Conservation (phyloP, 2,113 vertebrate genomes). For the Gasterosteus nipponicus region DNA sequence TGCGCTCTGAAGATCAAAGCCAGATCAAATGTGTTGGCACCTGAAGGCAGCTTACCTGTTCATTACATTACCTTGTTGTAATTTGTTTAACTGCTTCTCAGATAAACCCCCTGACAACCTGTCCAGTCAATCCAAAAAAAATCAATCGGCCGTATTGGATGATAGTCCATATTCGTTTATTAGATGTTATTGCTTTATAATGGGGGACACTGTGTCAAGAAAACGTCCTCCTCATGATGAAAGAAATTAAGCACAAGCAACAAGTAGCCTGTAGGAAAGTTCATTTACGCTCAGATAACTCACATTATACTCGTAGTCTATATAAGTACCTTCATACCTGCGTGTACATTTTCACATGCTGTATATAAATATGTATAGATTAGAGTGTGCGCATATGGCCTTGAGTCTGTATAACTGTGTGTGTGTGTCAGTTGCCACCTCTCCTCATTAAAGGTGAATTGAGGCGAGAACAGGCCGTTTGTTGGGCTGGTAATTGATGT, state of each 20-base stretch:
- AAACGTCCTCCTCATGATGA: not conserved
- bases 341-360: not conserved
- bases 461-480: slow-evolving; percentile 50
- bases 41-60: slow-evolving; percentile 9
- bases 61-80: slow-evolving; percentile 57
- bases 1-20: not conserved
- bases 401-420: not conserved
- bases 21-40: not conserved
- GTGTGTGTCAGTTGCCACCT: slow-evolving; percentile 41
- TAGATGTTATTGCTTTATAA: slow-evolving; percentile 32
- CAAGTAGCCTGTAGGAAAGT: not conserved
- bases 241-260: not conserved
- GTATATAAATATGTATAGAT: not conserved
- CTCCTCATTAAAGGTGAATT: slow-evolving; percentile 71
- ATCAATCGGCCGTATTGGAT: slow-evolving; percentile 33
- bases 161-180: slow-evolving; percentile 28
- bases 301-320: not conserved
- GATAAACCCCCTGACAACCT: slow-evolving; percentile 41
- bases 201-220: slow-evolving; percentile 14
- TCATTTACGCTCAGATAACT: not conserved
- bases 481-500: slow-evolving; percentile 67
- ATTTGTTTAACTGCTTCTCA: slow-evolving; percentile 56
- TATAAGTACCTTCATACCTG: not conserved
- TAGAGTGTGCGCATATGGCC: not conserved
- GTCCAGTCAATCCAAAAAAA: not conserved